Conservation (phyloP, 1,140 invertebrate genomes). For the Drosophila takahashii region DNA sequence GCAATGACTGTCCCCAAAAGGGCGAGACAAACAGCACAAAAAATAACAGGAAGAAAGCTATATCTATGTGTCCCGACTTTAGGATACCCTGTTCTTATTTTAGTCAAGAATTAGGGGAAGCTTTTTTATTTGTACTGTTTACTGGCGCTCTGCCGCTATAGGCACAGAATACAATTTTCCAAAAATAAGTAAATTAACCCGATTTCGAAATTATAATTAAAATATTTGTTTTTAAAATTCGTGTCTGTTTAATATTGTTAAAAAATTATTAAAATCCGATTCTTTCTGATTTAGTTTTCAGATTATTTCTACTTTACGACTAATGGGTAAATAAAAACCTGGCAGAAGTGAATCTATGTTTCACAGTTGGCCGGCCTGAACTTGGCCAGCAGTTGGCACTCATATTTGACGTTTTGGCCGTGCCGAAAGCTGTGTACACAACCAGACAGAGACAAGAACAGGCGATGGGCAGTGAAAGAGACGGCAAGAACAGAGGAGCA, state of each 20-base stretch:
- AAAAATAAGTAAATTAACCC: no score
- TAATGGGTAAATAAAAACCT: background rate
- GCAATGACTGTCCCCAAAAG: constrained; percentile 43
- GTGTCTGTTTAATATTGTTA: no score
- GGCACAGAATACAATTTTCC: no score
- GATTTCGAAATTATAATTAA: no score
- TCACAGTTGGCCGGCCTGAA: constrained; percentile 1
- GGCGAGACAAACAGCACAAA: constrained; percentile 18
- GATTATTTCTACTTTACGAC: background rate
- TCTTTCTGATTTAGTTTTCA: no score
- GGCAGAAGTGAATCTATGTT: background rate
- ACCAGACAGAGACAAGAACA: constrained; percentile 16
- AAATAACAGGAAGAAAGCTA: background rate
- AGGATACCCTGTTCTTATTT: background rate
- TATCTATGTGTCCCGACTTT: background rate
- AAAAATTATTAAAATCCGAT: no score
- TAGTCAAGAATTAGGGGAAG: no score
- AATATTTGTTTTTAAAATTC: no score
- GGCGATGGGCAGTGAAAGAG: background rate
- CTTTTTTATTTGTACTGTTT: no score
- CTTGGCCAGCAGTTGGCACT: constrained; percentile 35
- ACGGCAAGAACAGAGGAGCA: background rate
- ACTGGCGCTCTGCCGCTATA: no score
- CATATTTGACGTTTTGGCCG: constrained; percentile 60
- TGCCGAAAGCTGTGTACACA: constrained; percentile 48